Evolutionary conservation across 2,113 vertebrate species (phyloP).

Genomic region (Emydocephalus ijimae): DNA sequence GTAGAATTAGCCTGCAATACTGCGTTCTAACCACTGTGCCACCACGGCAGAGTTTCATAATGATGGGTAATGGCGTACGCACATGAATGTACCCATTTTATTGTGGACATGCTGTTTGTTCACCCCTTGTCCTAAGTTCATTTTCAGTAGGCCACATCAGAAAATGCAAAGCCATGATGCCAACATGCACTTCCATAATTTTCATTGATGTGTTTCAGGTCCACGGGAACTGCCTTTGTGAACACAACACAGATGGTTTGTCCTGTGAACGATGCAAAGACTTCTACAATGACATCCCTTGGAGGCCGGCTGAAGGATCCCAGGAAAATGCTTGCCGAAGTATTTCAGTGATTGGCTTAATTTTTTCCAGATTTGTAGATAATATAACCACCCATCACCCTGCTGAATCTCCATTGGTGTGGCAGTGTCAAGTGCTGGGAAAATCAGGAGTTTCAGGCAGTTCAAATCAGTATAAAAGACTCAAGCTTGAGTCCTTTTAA

Average conservation of each 20-base stretch:
- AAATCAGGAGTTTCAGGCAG: background rate
- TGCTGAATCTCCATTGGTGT: background rate
- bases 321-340: slow-evolving; percentile 74
- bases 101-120: background rate
- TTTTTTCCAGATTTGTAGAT: background rate
- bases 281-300: slow-evolving; percentile 84
- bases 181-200: background rate
- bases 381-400: background rate
- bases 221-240: slow-evolving; percentile 79
- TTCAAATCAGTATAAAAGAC: background rate
- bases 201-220: slow-evolving; percentile 63
- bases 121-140: background rate
- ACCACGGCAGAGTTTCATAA: background rate
- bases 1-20: no score
- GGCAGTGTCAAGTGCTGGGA: background rate
- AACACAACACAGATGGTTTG: slow-evolving; percentile 79
- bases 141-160: background rate
- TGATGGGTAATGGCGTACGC: background rate
- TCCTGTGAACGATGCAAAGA: slow-evolving; percentile 84
- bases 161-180: background rate
- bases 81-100: no score
- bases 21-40: no score
- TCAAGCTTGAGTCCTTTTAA: background rate
- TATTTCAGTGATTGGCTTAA: slow-evolving; percentile 48
- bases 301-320: slow-evolving; percentile 76